These are phyloP conservation scores for Pseudonaja textilis DNA, from an alignment of 2,113 vertebrate genomes.

Conservation along the genomic window DNA sequence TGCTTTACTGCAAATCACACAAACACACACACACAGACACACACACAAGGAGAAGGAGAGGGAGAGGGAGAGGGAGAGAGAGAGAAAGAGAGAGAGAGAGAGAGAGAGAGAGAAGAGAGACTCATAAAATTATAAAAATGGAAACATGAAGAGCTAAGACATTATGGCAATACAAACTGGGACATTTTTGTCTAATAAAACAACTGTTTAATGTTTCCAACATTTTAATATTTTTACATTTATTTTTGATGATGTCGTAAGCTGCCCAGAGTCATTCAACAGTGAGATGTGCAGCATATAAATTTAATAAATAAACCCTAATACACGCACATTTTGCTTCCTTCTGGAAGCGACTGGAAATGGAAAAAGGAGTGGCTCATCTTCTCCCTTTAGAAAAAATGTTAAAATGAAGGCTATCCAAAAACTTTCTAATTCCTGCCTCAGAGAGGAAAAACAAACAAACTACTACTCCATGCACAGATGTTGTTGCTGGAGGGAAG, in stretches of 20 bases:
- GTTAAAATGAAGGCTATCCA: background rate
- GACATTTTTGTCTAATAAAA: background rate
- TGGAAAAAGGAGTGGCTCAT: background rate
- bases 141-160: background rate
- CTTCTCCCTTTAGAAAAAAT: background rate
- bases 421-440: background rate
- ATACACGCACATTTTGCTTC: background rate
- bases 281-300: background rate
- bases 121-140: background rate
- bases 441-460: background rate
- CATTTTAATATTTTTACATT: background rate
- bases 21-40: background rate
- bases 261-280: background rate
- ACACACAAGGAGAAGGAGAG: no score
- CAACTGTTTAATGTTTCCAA: background rate
- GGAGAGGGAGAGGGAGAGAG: no score
- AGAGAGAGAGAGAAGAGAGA: no score
- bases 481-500: background rate
- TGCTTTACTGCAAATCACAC: background rate
- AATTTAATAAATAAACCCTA: background rate
- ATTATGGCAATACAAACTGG: background rate
- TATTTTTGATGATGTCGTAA: background rate
- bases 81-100: no score
- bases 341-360: background rate
- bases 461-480: background rate